These are phyloP conservation scores for Sebastes cheni DNA, from an alignment of 2,797 vertebrate genomes.

Conservation along the genomic window DNA sequence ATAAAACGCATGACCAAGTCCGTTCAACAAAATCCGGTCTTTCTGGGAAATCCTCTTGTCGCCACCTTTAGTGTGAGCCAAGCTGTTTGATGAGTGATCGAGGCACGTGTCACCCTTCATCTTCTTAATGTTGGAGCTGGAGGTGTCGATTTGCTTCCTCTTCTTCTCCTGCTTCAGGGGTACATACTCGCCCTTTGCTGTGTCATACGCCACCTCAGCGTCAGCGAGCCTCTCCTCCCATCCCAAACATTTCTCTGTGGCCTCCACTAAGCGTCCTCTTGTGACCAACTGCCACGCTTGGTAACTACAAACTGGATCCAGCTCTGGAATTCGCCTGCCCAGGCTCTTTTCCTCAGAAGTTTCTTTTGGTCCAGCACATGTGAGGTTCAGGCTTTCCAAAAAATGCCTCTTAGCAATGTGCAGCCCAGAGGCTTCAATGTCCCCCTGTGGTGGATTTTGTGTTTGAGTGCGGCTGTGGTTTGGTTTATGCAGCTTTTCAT, in stretches of 20 bases:
- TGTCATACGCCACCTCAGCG: conserved; percentile 89
- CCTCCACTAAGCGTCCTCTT: conserved; percentile 91
- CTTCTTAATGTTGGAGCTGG: conserved; percentile 79
- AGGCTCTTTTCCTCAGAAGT: conserved; percentile 54
- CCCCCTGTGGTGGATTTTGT: conserved; percentile 43
- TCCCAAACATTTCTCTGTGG: conserved; percentile 88
- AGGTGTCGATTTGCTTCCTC: conserved; percentile 85
- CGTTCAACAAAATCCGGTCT: conserved; percentile 72
- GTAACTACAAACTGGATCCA: conserved; percentile 96
- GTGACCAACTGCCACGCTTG: conserved; percentile 97
- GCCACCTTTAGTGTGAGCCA: conserved; percentile 39
- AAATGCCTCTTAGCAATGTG: conserved; percentile 81
- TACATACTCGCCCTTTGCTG: conserved; percentile 90
- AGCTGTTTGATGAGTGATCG: conserved; percentile 44
- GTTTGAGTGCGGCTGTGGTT: conserved; percentile 35
- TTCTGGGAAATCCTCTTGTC: conserved; percentile 63
- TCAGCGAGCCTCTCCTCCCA: conserved; percentile 92
- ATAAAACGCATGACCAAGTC: conserved; percentile 77
- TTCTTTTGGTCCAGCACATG: conserved; percentile 68
- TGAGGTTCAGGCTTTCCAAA: conserved; percentile 88
- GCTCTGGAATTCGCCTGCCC: conserved; percentile 87
- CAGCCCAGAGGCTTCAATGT: conserved; percentile 50
- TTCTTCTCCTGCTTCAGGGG: conserved; percentile 91
- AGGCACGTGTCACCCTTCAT: conserved; percentile 59
- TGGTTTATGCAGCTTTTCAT: conserved; percentile 88